phyloP scores from a whole-genome alignment of 2,797 vertebrate species.

The Hydrolagus colliei region DNA sequence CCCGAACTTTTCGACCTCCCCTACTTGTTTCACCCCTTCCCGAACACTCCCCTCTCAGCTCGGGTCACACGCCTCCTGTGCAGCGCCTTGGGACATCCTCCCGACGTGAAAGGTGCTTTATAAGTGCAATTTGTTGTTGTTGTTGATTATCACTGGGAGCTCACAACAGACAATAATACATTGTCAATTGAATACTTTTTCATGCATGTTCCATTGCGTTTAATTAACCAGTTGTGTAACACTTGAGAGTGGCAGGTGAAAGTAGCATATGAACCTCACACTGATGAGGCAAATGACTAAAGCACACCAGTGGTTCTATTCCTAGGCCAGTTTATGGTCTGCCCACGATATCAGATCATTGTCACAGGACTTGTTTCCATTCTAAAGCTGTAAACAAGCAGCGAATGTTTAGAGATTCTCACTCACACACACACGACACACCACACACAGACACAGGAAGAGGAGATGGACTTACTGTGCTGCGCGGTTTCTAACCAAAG shows the following conservation, averaged over 20 bases:
- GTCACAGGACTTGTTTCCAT: background rate
- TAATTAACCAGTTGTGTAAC: background rate
- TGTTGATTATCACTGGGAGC: too few species aligned
- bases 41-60: too few species aligned
- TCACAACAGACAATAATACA: too few species aligned
- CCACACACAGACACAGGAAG: too few species aligned
- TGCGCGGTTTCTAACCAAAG: conserved; percentile 54
- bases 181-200: background rate
- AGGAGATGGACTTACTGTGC: conserved; percentile 70
- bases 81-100: too few species aligned
- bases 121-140: too few species aligned
- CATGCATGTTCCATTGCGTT: background rate
- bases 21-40: too few species aligned
- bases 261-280: background rate
- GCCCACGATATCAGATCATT: background rate
- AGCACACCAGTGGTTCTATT: background rate
- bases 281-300: background rate
- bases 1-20: too few species aligned
- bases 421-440: background rate
- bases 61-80: too few species aligned
- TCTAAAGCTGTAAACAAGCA: too few species aligned
- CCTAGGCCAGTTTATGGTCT: background rate
- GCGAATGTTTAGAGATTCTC: background rate
- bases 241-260: background rate
- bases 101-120: too few species aligned